phyloP scores from a whole-genome alignment of 1,140 invertebrate genomes.

The Heliconius himera region DNA sequence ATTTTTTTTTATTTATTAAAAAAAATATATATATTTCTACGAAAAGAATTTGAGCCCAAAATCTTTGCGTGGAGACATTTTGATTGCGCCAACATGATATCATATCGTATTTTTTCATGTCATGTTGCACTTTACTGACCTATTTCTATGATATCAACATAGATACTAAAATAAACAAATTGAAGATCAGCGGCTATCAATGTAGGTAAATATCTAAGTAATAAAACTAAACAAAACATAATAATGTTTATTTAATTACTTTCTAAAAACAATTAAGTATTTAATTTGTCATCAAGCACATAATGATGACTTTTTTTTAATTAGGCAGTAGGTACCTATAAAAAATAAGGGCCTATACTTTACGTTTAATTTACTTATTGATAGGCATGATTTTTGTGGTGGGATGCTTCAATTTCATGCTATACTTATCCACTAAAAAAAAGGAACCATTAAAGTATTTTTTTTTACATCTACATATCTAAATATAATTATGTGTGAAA shows the following conservation, averaged over 20 bases:
- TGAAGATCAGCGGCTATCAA: neutral
- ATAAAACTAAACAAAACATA: neutral
- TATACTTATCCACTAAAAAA: too few species aligned
- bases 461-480: too few species aligned
- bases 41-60: too few species aligned
- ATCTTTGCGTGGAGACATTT: neutral
- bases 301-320: too few species aligned
- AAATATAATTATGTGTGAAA: too few species aligned
- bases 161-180: neutral
- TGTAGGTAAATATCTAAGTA: neutral
- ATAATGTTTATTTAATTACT: neutral
- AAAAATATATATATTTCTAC: too few species aligned
- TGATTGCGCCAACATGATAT: neutral
- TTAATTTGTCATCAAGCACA: neutral
- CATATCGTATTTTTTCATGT: neutral
- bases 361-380: too few species aligned
- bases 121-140: neutral
- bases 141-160: neutral
- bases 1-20: too few species aligned
- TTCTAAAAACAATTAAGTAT: neutral
- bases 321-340: too few species aligned
- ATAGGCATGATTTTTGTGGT: too few species aligned
- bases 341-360: too few species aligned
- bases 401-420: too few species aligned
- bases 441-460: accelerated